Base-by-base conservation (phyloP, 1,140 invertebrate species). In the Apis laboriosa region DNA sequence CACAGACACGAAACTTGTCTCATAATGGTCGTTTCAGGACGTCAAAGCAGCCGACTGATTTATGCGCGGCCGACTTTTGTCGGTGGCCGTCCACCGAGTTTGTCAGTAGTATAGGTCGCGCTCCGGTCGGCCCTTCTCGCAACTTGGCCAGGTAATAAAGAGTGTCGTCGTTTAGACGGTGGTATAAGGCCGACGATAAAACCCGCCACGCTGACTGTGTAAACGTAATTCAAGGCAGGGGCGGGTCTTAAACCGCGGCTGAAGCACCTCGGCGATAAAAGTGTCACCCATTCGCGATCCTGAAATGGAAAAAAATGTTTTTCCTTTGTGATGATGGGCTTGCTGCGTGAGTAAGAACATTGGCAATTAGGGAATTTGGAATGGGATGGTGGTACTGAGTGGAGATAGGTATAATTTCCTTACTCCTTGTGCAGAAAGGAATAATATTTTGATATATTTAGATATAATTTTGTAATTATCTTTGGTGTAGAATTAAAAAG, bases 81-180 rank as follows among this genome's bases (percentile, higher is more conserved):
- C 56, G 63, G 51, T 63, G n/a, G 17, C 63, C 2, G 9, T 51
- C 68, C 43, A 28, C 71, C 49, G 75, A 8, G 61, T 49, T 13
- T 24, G 67, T 9, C 66, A 86, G 85, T 86, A 24, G 84, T 72
- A 17, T 43, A 61, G 80, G 56, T 51, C 51, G 53, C 34, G 51
- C 68, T 13, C 24, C 51, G 56, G 73, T 70, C 85, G 24, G 85
- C 68, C 82, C 28, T n/a, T 24, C 34, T 28, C 28, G 73, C 13
- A 76, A 76, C 51, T 28, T 21, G 60, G 60, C 17, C 28, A 58
- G 80, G 88, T 84, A 85, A 83, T 89, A 89, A 89, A 89, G 85
- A 84, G 80, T 84, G 85, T 88, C 85, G 75, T 87, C 88, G 87
- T 89, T 89, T 85, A 87, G 76, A 53, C 71, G 80, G 8, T 73